These are phyloP conservation scores for Drosophila carrolli DNA, from an alignment of 1,140 invertebrate genomes.

Conservation along the genomic window DNA sequence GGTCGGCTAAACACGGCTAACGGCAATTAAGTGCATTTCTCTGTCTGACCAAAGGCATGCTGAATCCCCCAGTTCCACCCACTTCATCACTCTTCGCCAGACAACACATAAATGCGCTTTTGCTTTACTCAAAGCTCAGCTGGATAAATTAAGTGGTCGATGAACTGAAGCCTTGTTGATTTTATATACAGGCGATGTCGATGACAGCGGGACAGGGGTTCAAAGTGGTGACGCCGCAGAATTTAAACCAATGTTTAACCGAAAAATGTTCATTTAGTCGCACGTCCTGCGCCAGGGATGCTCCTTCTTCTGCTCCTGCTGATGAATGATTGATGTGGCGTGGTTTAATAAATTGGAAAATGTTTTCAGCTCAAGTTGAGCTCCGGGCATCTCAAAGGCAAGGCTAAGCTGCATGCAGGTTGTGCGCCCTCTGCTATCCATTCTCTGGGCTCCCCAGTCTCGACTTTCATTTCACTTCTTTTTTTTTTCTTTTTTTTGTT, in stretches of 20 bases:
- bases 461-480: background rate
- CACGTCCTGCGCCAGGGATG: conserved; percentile 40
- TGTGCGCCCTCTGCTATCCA: conserved; percentile 13
- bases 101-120: conserved; percentile 74
- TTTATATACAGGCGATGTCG: conserved; percentile 64
- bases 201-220: conserved; percentile 54
- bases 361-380: conserved; percentile 58
- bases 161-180: conserved; percentile 84
- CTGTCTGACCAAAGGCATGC: conserved; percentile 80
- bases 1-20: conserved; percentile 46
- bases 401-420: conserved; percentile 40
- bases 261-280: conserved; percentile 83
- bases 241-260: conserved; percentile 83
- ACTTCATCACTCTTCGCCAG: conserved; percentile 25
- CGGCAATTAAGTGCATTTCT: conserved; percentile 82
- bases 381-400: conserved; percentile 30
- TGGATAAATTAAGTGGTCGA: conserved; percentile 84
- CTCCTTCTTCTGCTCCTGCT: conserved; percentile 5
- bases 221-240: conserved; percentile 68
- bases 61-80: conserved; percentile 14
- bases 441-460: background rate
- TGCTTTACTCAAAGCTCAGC: conserved; percentile 81
- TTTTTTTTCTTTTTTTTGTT: conserved; percentile 10
- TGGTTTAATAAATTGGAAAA: conserved; percentile 81
- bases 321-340: conserved; percentile 80